Percentiles rank a stretch among this genome's conserved stretches.
Evolutionary conservation across 2,113 vertebrate species (phyloP).

Genomic region (Uropsilus gracilis): DNA sequence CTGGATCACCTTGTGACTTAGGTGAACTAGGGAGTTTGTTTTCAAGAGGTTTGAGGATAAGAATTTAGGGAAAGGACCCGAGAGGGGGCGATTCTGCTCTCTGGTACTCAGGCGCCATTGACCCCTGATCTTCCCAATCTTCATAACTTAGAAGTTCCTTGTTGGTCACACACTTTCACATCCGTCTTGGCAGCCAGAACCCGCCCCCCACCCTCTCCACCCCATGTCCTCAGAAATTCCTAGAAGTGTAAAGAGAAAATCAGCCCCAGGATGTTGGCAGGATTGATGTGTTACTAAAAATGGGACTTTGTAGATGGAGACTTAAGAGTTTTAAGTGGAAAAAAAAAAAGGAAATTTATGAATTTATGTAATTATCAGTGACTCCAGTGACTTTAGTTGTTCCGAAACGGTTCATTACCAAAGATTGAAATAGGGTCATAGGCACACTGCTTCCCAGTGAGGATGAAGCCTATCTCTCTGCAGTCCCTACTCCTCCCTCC

Average conservation of each 20-base stretch:
- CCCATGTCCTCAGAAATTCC: constrained; percentile 70
- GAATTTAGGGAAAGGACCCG: neutral
- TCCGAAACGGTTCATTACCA: constrained; percentile 63
- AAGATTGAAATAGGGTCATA: constrained; percentile 43
- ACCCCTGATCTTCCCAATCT: constrained; percentile 41
- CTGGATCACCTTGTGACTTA: constrained; percentile 27
- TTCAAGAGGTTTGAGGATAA: constrained; percentile 21
- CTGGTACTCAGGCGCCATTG: neutral
- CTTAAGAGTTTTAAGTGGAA: constrained; percentile 61
- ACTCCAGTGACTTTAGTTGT: constrained; percentile 40
- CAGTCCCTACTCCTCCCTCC: neutral
- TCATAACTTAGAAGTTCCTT: neutral
- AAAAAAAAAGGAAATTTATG: constrained; percentile 22
- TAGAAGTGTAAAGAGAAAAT: constrained; percentile 77
- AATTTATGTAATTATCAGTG: constrained; percentile 65
- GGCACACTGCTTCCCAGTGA: neutral
- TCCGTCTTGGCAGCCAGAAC: constrained; percentile 53
- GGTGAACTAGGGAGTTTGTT: constrained; percentile 64
- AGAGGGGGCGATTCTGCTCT: neutral
- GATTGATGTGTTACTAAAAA: constrained; percentile 75
- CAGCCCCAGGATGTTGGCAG: constrained; percentile 72
- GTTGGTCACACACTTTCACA: constrained; percentile 36
- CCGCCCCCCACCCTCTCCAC: neutral
- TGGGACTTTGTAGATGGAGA: constrained; percentile 68
- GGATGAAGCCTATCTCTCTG: neutral